A percentile compares a stretch with the other conserved stretches of the same genome.
phyloP scores from a whole-genome alignment of 2,888 invertebrate species.

The Oligia strigilis region DNA sequence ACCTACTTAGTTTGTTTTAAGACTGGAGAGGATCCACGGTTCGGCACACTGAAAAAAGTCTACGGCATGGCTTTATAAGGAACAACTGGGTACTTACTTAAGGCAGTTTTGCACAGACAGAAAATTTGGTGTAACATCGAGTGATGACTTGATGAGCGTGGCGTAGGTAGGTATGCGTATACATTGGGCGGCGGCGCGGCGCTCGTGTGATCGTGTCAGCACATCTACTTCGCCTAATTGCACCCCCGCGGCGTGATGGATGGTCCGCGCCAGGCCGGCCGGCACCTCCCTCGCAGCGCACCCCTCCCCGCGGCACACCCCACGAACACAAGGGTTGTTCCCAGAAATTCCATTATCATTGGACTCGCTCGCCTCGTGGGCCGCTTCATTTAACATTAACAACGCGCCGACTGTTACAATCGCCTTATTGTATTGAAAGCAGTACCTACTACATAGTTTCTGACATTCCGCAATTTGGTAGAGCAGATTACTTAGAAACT shows the following conservation, averaged over 20 bases:
- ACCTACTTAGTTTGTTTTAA: not conserved
- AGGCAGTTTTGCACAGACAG: not conserved
- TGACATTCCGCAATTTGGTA: constrained; percentile 70
- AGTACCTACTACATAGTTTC: constrained; percentile 63
- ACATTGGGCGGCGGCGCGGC: not conserved
- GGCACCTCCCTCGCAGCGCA: constrained; percentile 63
- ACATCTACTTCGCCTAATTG: constrained; percentile 86
- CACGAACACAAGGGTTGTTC: constrained; percentile 87
- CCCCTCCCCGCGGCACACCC: constrained; percentile 80
- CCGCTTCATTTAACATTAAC: constrained; percentile 83
- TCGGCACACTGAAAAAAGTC: not conserved
- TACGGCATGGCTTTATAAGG: not conserved
- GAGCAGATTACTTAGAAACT: not conserved
- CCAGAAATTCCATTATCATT: constrained; percentile 89
- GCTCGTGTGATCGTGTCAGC: constrained; percentile 86
- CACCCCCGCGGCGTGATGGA: constrained; percentile 87
- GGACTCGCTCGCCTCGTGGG: constrained; percentile 74
- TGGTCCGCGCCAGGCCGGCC: constrained; percentile 73
- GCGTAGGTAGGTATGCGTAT: not conserved
- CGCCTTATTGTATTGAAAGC: constrained; percentile 68
- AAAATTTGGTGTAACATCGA: constrained; percentile 2
- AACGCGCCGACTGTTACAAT: constrained; percentile 77
- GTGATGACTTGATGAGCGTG: constrained; percentile 11
- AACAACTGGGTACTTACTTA: not conserved
- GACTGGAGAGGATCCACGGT: not conserved